Evolutionary conservation across 2,797 vertebrate genomes (phyloP).

Genomic region (Gobio occitaniae): DNA sequence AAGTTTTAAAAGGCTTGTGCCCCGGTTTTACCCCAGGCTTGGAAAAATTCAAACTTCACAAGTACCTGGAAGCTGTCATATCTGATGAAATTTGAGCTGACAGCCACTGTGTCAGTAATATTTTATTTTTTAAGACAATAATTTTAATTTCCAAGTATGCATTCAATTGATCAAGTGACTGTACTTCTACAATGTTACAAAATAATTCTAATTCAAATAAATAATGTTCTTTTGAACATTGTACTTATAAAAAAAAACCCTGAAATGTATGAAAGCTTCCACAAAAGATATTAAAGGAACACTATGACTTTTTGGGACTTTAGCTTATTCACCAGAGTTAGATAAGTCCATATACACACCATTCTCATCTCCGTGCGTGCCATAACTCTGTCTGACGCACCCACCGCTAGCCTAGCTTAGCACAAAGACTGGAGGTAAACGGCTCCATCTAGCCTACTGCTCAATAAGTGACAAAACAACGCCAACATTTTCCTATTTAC

Average conservation of each 20-base stretch:
- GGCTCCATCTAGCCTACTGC: too few relatives aligned
- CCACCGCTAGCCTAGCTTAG: too few relatives aligned
- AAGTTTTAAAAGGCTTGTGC: slow-evolving; percentile 2
- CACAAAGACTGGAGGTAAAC: too few relatives aligned
- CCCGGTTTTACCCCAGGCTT: neutral
- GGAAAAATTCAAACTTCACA: slow-evolving; percentile 26
- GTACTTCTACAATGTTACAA: neutral
- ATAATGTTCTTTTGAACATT: neutral
- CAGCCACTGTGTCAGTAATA: neutral
- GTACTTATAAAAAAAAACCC: neutral
- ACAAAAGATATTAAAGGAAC: neutral
- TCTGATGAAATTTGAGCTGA: slow-evolving; percentile 27
- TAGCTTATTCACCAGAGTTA: too few relatives aligned
- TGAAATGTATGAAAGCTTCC: neutral
- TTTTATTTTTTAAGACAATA: neutral
- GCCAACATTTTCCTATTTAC: too few relatives aligned
- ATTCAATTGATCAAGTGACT: neutral
- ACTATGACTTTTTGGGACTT: too few relatives aligned
- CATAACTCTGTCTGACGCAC: too few relatives aligned
- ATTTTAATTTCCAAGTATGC: neutral
- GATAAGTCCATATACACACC: too few relatives aligned
- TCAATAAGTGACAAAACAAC: too few relatives aligned
- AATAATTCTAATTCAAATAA: neutral
- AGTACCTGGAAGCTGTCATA: slow-evolving; percentile 12
- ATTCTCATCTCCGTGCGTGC: too few relatives aligned